Base-by-base conservation (phyloP, 2,113 vertebrate species). In the Ariopsis seemanni region DNA sequence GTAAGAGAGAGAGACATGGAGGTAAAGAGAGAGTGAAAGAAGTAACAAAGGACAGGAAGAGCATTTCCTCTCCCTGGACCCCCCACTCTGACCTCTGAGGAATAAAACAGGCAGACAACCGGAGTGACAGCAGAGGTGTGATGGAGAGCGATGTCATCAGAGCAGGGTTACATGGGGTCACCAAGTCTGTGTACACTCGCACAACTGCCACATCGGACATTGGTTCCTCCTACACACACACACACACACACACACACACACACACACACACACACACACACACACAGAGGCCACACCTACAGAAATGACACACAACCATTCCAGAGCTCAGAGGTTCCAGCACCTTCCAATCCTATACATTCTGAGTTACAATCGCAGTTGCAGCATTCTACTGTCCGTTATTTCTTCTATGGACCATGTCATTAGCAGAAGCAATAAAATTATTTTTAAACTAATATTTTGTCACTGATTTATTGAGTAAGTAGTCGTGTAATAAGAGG, bases 101-200 rank as follows among this genome's bases (percentile, higher is more conserved):
- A 89, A 75, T 60, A 17, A 63, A 34, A 79, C 0, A 17, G 88
- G 85, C 6, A 82, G 79, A 84, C 89, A 84, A 17, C 48, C 55
- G 0, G 14, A 74, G 18, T 5, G 58, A 78, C 74, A 53, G n/a
- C 12, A 11, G 57, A 57, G 48, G 50, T 62, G 50, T 52, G 63
- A 81, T 80, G 63, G 62, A 55, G 50, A 69, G 27, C 48, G 18
- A 34, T 81, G 85, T 34, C 75, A 55, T 86, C 85, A 86, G 50
- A 34, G n/a, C 60, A 63, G 62, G 85, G 75, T 80, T 75, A 78
- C 85, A 42, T 3, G 57, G 71, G 53, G 55, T 50, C 72, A 84
- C 22, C 34, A 20, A 82, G 53, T 62, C 57, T 50, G 4, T 75
- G 57, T 75, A 74, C 69, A 57, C 42, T 65, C 12, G 1, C 53